Base-by-base conservation (phyloP, 1,140 invertebrate genomes). In the Tetraneura akinire region DNA sequence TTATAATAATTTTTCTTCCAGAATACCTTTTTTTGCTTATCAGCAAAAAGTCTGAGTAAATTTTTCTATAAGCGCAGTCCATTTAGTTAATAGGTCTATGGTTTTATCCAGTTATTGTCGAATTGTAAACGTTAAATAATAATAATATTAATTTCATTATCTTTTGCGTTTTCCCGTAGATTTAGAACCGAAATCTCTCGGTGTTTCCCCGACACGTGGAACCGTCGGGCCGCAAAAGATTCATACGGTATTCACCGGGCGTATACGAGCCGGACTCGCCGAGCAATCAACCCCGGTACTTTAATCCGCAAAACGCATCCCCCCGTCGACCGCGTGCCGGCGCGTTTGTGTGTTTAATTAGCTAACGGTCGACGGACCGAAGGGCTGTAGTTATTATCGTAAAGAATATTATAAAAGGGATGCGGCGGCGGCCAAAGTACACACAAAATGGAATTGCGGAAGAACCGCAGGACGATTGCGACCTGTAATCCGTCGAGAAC, bases 281-380 rank as follows among this genome's bases (percentile, higher is more conserved):
- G 32, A 76, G 53, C 73, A 76, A 76, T 76, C 73, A 76, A 76
- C 73, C 73, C 70, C 16, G 51, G 73, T 53, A 76, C 53, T 57
- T 23, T 57, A 76, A 76, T 57, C 51, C 73, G 32, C 51, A 57
- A 73, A 57, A 60, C 8, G 23, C 55, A n/a, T 21, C 55, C 55
- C 14, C 55, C 14, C 11, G 0, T 8, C 29, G 0, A 9, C 8
- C 29, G 1, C 23, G 23, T 26, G 55, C 13, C 8, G 16, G 57
- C 9, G 42, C 18, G 42, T 11, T 18, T 16, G 8, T 47, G 70
- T 73, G 32, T 55, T 73, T 73, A 53, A 73, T 73, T 73, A 73
- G 70, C 21, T 18, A 16, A 53, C 26, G 23, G 26, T 14, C 6
- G 26, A 73, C 62, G 16, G 18, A 73, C 62, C 32, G n/a, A n/a